Evolutionary conservation across 2,797 vertebrate species (phyloP).

Genomic region (Pyrocephalus nanus): DNA sequence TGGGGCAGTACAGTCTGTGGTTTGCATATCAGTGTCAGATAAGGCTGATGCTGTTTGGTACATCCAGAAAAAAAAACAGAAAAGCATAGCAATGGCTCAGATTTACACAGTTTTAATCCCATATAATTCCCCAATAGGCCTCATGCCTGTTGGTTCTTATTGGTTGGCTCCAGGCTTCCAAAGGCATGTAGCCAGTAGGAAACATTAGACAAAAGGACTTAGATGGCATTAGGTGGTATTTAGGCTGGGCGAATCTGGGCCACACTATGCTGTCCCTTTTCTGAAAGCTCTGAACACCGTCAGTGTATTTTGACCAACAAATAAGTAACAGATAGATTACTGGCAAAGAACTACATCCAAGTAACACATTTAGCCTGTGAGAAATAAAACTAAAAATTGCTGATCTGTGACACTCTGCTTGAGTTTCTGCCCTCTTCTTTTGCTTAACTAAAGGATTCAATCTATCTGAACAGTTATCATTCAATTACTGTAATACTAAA

Average conservation of each 20-base stretch:
- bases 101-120: conserved; percentile 40
- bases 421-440: neutral
- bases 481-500: neutral
- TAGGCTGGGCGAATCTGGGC: neutral
- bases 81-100: conserved; percentile 5
- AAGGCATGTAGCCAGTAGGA: conserved; percentile 32
- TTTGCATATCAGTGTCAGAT: neutral
- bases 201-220: conserved; percentile 53
- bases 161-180: conserved; percentile 4
- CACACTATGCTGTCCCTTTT: neutral
- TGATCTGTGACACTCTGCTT: neutral
- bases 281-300: neutral
- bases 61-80: neutral
- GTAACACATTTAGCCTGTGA: neutral
- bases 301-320: neutral
- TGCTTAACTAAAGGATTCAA: neutral
- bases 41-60: neutral
- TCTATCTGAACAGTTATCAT: neutral
- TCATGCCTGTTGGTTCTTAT: neutral
- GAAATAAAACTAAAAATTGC: neutral
- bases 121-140: conserved; percentile 30
- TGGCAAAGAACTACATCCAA: neutral
- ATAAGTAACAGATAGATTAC: neutral
- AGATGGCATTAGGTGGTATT: conserved; percentile 36
- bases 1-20: neutral